Conservation (phyloP, 2,113 vertebrate species). For the Rutilus rutilus region DNA sequence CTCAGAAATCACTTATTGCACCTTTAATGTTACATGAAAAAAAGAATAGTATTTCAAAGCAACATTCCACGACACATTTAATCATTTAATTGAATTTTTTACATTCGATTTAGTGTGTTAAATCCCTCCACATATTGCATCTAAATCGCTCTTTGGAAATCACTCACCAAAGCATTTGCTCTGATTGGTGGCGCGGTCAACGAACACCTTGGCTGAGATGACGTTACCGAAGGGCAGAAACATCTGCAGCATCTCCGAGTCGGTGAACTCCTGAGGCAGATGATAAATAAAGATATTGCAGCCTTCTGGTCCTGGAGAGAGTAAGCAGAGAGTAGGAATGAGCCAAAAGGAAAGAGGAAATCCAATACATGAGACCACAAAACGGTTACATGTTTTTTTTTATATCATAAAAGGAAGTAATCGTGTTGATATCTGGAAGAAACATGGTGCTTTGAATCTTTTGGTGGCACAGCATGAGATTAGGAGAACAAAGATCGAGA, state of each 20-base stretch:
- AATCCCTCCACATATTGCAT: neutral
- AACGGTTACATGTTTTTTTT: neutral
- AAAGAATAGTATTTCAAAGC: neutral
- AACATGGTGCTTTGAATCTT: conserved; percentile 6
- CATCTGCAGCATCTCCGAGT: conserved; percentile 96
- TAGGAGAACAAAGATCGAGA: neutral
- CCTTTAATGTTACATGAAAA: neutral
- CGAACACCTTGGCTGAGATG: conserved; percentile 97
- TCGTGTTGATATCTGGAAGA: neutral
- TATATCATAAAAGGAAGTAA: neutral
- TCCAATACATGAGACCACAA: neutral
- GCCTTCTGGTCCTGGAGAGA: conserved; percentile 88
- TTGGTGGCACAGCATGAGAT: neutral
- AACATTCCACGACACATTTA: neutral
- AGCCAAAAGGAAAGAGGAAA: conserved; percentile 23
- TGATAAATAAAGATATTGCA: conserved; percentile 99
- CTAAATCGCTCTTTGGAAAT: neutral
- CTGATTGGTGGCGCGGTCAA: conserved; percentile 96
- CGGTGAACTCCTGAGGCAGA: conserved; percentile 96
- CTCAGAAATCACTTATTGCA: no score
- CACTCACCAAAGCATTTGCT: conserved; percentile 97
- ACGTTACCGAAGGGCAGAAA: conserved; percentile 97
- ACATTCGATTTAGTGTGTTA: neutral
- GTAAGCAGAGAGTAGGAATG: neutral
- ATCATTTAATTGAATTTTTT: neutral